Evolutionary conservation across 2,888 invertebrate species (phyloP).

Genomic region (Nasonovia ribisnigri): DNA sequence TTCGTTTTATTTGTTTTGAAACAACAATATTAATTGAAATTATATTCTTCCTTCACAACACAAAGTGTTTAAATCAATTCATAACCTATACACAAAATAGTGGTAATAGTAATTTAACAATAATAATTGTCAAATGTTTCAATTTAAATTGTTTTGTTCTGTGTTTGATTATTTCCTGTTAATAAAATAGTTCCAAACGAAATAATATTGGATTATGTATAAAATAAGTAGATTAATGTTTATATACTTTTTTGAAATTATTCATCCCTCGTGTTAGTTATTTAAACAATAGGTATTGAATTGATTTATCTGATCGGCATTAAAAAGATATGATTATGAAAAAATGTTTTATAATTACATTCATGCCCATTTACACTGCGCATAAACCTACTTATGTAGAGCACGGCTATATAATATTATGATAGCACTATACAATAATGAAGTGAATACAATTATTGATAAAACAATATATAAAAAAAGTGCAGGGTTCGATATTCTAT

Average conservation of each 20-base stretch:
- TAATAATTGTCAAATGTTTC: not conserved
- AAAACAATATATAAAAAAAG: not conserved
- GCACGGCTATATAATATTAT: too few relatives aligned
- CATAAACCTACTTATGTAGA: too few relatives aligned
- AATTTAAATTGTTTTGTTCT: not conserved
- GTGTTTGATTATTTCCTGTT: not conserved
- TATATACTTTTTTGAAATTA: not conserved
- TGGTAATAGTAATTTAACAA: not conserved
- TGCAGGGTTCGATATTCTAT: not conserved
- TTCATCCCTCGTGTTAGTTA: accelerated
- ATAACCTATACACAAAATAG: not conserved
- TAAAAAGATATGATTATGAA: not conserved
- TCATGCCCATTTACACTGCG: not conserved
- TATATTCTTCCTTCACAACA: not conserved
- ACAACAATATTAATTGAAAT: not conserved
- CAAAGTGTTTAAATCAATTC: not conserved
- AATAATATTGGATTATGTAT: not conserved
- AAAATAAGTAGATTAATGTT: not conserved
- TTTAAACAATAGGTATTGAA: not conserved
- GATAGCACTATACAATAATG: too few relatives aligned
- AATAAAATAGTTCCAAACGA: not conserved
- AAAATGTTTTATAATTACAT: not conserved
- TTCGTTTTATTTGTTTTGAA: not conserved
- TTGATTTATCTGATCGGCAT: not conserved
- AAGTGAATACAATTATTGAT: not conserved